Evolutionary conservation across 2,797 vertebrate genomes (phyloP), one percentile per base, ranked within the genome.

Genomic region (Manis crassicaudata): DNA sequence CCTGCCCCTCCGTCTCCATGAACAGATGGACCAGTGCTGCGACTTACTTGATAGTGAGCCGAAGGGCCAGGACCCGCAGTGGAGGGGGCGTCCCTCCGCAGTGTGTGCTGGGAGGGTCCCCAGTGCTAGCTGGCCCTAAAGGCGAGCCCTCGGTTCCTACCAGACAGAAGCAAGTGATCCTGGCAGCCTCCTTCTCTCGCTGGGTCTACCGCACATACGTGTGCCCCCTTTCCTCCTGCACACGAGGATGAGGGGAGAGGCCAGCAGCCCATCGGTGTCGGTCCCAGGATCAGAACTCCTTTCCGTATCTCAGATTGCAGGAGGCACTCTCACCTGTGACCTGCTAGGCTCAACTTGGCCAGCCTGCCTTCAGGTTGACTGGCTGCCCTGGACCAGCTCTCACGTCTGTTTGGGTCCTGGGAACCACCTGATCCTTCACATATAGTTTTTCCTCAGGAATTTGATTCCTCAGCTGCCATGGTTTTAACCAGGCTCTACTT

Each of bases 61-160:
- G 27, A 13, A 37, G 10, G 13, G 13, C n/a, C 75, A 67, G 32
- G 40, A 68, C 18, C 12, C 4, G 1, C 23, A n/a, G 58, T 40
- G 11, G 27, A 90, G 43, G 35, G 50, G 13, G 11, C 1, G 1
- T 8, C 27, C 46, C 25, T 81, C 37, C 83, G 63, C 95, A 93
- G 62, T 46, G 46, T 46, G 40, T 90, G 63, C 89, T 96, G 94
- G 23, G 23, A 93, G 73, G 82, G 6, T 84, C 84, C 88, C 89
- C 54, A 96, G 85, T 92, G 92, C 97, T 97, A 92, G 72, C 77
- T 97, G 96, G 80, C 88, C 93, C 97, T 54, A 16, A 73, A 79
- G 56, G 14, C 12, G 5, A 27, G 37, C 40, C 50, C 35, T 37
- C 40, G 32, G n/a, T 27, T 92, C 14, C 84, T 54, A 6, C 6